Evolutionary conservation across 92 coral and sea anemone genomes (phyloP).

Genomic region (Porites rus): DNA sequence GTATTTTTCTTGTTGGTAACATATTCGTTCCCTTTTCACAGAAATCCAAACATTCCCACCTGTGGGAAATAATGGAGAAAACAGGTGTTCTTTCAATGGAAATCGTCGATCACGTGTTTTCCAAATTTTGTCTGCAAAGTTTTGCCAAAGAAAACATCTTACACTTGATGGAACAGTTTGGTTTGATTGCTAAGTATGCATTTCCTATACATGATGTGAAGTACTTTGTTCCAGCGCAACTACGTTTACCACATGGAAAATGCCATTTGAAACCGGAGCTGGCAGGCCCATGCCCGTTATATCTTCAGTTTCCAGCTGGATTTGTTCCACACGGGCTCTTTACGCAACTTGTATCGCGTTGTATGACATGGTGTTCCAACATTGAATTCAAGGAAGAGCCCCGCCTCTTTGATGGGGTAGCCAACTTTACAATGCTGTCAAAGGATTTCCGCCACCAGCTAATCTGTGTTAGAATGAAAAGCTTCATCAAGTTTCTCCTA

Average conservation of each 20-base stretch:
- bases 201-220: conserved; percentile 4
- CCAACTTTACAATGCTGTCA: conserved; percentile 44
- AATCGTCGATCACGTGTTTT: conserved; percentile 45
- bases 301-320: conserved; percentile 53
- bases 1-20: no score
- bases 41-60: conserved; percentile 52
- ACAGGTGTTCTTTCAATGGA: conserved; percentile 37
- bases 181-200: conserved; percentile 48
- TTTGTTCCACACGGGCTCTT: conserved; percentile 73
- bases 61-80: conserved; percentile 53
- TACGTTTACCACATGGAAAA: conserved; percentile 40
- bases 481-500: conserved; percentile 50
- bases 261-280: conserved; percentile 14
- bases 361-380: conserved; percentile 39
- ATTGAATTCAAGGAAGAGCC: conserved; percentile 33
- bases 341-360: conserved; percentile 59
- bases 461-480: conserved; percentile 51
- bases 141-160: conserved; percentile 38
- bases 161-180: conserved; percentile 57
- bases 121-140: conserved; percentile 18
- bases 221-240: conserved; percentile 73
- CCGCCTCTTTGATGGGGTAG: conserved; percentile 43
- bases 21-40: not conserved
- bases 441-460: conserved; percentile 18
- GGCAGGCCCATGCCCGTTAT: conserved; percentile 58